Evolutionary conservation across 2,888 invertebrate genomes (phyloP).

Genomic region (Melipona bicolor): DNA sequence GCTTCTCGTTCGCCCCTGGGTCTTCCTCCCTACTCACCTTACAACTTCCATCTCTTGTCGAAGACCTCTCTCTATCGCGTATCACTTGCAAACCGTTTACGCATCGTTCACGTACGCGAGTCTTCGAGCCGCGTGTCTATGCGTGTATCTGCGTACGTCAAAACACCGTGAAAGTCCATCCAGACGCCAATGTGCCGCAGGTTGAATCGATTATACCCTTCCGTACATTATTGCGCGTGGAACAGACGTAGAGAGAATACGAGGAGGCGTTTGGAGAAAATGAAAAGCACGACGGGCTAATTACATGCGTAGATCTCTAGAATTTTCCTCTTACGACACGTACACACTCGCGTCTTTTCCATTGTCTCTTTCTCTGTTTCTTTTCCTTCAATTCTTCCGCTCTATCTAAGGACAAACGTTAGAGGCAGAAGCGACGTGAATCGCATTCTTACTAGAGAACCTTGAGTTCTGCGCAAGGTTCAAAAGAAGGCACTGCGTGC

Average conservation of each 20-base stretch:
- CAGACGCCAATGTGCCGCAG: constrained; percentile 31
- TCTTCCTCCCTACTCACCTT: constrained; percentile 42
- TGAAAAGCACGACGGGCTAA: neutral
- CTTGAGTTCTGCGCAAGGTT: constrained; percentile 14
- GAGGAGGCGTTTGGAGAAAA: neutral
- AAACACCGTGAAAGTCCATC: neutral
- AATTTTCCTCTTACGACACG: neutral
- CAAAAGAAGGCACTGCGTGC: neutral
- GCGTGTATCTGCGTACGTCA: neutral
- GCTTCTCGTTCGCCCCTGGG: constrained; percentile 48
- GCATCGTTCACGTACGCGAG: neutral
- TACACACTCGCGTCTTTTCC: constrained; percentile 14
- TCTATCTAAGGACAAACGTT: neutral
- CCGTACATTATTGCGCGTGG: constrained; percentile 1
- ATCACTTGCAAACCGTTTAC: neutral
- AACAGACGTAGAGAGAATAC: constrained; percentile 1
- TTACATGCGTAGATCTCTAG: constrained; percentile 10
- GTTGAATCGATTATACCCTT: constrained; percentile 37
- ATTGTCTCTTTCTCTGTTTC: neutral
- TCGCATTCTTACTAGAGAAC: neutral
- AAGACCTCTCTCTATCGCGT: neutral
- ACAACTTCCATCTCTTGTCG: constrained; percentile 26
- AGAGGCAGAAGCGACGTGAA: constrained; percentile 24
- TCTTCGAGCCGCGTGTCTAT: neutral
- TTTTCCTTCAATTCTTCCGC: neutral